phyloP scores from a whole-genome alignment of 2,113 vertebrate genomes.

The Nanorana parkeri region DNA sequence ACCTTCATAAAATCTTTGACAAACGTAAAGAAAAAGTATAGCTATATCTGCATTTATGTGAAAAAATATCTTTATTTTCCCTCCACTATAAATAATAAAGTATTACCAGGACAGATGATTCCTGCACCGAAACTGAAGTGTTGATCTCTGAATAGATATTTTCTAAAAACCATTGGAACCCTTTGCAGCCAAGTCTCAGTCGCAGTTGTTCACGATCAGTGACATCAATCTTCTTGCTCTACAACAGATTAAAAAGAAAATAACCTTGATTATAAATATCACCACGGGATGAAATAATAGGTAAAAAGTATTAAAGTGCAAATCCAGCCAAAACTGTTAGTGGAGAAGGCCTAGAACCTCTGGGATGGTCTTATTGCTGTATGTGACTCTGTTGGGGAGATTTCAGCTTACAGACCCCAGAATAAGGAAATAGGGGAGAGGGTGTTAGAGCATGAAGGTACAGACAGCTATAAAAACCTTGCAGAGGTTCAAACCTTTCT shows the following conservation, averaged over 20 bases:
- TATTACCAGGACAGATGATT: slow-evolving; percentile 83
- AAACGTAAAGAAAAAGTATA: no score
- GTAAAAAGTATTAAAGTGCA: neutral
- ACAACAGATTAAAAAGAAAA: slow-evolving; percentile 15
- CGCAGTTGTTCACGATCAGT: slow-evolving; percentile 78
- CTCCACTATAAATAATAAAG: neutral
- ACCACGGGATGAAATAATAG: neutral
- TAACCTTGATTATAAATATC: neutral
- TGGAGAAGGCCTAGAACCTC: no score
- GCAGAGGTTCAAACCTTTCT: no score
- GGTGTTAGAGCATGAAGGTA: no score
- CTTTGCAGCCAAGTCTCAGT: slow-evolving; percentile 78
- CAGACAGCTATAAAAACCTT: no score
- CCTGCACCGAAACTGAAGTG: slow-evolving; percentile 67
- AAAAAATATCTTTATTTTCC: slow-evolving; percentile 10
- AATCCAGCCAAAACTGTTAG: no score
- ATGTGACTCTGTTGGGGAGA: no score
- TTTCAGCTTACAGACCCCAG: no score
- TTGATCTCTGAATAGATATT: slow-evolving; percentile 82
- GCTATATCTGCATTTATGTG: slow-evolving; percentile 36
- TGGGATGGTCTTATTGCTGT: no score
- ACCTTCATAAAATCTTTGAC: no score
- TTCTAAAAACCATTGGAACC: slow-evolving; percentile 88
- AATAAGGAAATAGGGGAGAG: no score
- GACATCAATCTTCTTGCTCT: slow-evolving; percentile 81